Evolutionary conservation across 2,797 vertebrate genomes (phyloP), one percentile per base, ranked within the genome.

Genomic region (Setipinna tenuifilis): DNA sequence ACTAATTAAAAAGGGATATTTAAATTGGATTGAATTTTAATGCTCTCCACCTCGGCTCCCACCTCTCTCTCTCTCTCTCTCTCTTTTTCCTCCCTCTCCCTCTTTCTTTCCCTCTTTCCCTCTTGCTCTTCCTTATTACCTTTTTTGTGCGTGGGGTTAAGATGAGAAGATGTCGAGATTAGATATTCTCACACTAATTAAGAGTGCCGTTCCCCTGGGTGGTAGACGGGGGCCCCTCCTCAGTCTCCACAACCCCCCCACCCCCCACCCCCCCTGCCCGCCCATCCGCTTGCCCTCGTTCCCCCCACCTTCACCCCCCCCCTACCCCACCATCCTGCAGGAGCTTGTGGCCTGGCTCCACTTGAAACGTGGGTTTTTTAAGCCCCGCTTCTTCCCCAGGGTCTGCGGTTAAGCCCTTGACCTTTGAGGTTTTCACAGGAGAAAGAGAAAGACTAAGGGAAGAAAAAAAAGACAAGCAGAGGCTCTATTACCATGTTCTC

Each of bases 181-280:
- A 95, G 95, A 95, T 95, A 95, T 96, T 95, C 94, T 95, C 95
- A 94, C 93, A 94, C 94, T 96, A 96, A 96, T 96, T 96, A 96
- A 95, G 93, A 93, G 90, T 90, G 86, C 83, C 31, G 90, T 91
- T 95, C 95, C 94, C 94, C 94, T 91, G 94, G 95, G 95, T 93
- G 91, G 92, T 92, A 92, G 93, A 92, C 91, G 93, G 91, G 92
- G 91, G 86, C 82, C 86, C 87, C 89, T 90, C 83, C 87, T 94
- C 92, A 68, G 88, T 91, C 91, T 91, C 88, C 85, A 85, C 88
- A 86, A 83, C 89, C 83, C 90, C 84, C 88, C 65, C 88, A 68
- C 84, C 84, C 83, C 85, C 85, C 88, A 86, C 84, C 89, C 83
- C 90, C 84, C 88, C 65, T 87, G 75, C 84, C 84, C 83, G 50